These are phyloP conservation scores for Neoniphon sammara DNA, from an alignment of 2,797 vertebrate genomes.

Conservation along the genomic window DNA sequence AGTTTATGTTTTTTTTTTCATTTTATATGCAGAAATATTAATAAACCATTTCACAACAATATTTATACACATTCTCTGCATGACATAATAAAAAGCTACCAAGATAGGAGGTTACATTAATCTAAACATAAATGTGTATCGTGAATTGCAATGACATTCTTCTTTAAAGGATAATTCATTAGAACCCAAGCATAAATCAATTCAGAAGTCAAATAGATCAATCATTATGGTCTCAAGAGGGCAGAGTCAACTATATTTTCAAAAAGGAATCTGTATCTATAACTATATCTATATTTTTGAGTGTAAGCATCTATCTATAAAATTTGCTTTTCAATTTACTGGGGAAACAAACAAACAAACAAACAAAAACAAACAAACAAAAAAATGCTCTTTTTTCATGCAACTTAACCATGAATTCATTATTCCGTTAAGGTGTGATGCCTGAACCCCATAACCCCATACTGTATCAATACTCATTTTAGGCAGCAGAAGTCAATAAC, in stretches of 20 bases:
- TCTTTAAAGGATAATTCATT: not conserved
- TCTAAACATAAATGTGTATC: not conserved
- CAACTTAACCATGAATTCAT: not conserved
- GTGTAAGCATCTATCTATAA: too few relatives aligned
- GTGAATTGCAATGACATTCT: not conserved
- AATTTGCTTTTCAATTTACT: not conserved
- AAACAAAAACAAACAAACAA: too few relatives aligned
- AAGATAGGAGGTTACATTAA: slow-evolving; percentile 3
- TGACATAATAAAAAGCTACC: not conserved
- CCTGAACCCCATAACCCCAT: not conserved
- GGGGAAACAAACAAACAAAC: too few relatives aligned
- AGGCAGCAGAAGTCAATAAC: not conserved
- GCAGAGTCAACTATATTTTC: slow-evolving; percentile 4
- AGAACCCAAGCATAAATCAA: slow-evolving; percentile 19
- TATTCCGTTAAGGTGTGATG: not conserved
- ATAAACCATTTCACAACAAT: slow-evolving; percentile 18
- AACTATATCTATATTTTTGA: too few relatives aligned
- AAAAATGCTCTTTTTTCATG: not conserved
- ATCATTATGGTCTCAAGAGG: slow-evolving; percentile 4
- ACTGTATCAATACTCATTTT: slow-evolving; percentile 13
- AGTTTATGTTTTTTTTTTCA: slow-evolving; percentile 9
- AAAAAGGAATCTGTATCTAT: not conserved
- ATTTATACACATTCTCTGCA: slow-evolving; percentile 18
- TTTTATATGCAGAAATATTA: slow-evolving; percentile 28
- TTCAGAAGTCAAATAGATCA: slow-evolving; percentile 19